Evolutionary conservation across 2,797 vertebrate species (phyloP), one percentile per base, ranked within the genome.

Genomic region (Girardinus metallicus): DNA sequence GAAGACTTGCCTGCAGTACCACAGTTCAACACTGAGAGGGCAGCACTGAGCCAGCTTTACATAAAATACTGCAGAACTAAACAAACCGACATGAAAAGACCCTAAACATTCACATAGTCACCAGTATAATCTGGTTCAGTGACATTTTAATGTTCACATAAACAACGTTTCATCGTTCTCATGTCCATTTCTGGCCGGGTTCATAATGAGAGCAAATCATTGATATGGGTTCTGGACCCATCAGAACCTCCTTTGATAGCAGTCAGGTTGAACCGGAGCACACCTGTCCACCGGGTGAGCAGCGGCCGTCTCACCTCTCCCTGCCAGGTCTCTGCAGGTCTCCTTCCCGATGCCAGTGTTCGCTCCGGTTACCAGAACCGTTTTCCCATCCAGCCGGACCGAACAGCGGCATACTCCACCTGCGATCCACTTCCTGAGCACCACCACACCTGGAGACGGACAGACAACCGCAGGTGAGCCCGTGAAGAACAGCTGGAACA

Each of bases 331-430:
- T 80, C 87, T 91, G 88, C 97, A 95, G 0, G 97, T 99, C 92
- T 97, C 97, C 88, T 97, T 99, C 74, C 98, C 98, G 16, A 99
- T 99, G 90, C 97, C 97, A 0, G 96, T 96, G 93, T 98, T 99
- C 21, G 97, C 97, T 23, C 98, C 97, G 0, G 98, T 99, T 91
- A 99, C 93, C 79, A 99, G 74, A 66, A 93, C 97, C 0, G 97
- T 97, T 80, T 97, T 98, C 11, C 97, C 97, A 0, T 97, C 94
- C 85, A 98, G 90, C 83, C 84, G 95, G 0, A 86, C 84, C 0
- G 85, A 68, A 5, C 95, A 96, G 75, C 78, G 91, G 83, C 98
- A 99, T 26, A 93, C 91, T 9, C 96, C 96, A 21, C 97, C 97
- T 36, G 95, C 95, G 16, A 98, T 94, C 94, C 96, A 98, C 74